Evolutionary conservation across 2,888 invertebrate genomes (phyloP).

Genomic region (Miltochrista miniata): DNA sequence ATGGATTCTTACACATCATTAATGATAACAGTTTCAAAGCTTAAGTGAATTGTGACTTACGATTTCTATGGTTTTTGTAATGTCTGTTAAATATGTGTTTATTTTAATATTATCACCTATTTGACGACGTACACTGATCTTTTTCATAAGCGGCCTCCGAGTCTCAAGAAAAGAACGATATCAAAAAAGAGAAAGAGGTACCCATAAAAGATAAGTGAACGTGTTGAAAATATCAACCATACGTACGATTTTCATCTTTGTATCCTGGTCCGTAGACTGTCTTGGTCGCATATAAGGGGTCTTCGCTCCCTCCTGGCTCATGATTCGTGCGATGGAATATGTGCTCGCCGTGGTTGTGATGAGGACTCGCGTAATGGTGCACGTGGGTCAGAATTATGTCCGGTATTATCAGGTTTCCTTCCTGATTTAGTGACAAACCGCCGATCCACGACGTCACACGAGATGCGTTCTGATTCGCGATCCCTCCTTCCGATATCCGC

Average conservation of each 20-base stretch:
- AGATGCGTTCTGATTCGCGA: slow-evolving; percentile 70
- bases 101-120: slow-evolving; percentile 39
- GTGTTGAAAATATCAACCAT: slow-evolving; percentile 50
- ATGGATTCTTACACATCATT: slow-evolving; percentile 41
- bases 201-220: slow-evolving; percentile 43
- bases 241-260: slow-evolving; percentile 83
- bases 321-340: slow-evolving; percentile 80
- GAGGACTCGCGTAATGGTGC: slow-evolving; percentile 78
- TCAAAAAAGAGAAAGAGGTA: neutral
- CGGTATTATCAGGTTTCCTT: slow-evolving; percentile 78
- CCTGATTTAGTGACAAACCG: slow-evolving; percentile 81
- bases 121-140: slow-evolving; percentile 58
- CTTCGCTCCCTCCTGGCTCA: slow-evolving; percentile 80
- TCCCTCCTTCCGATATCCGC: slow-evolving; percentile 80
- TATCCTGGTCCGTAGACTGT: slow-evolving; percentile 82
- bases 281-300: slow-evolving; percentile 81
- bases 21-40: slow-evolving; percentile 57
- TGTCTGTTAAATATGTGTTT: slow-evolving; percentile 56
- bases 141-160: slow-evolving; percentile 29
- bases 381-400: slow-evolving; percentile 81
- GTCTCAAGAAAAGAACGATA: too few species aligned
- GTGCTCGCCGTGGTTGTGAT: slow-evolving; percentile 79
- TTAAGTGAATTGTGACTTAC: slow-evolving; percentile 71
- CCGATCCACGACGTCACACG: slow-evolving; percentile 79
- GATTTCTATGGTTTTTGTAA: slow-evolving; percentile 81